These are phyloP conservation scores for Chunga burmeisteri DNA, from an alignment of 2,113 vertebrate genomes.

Conservation along the genomic window DNA sequence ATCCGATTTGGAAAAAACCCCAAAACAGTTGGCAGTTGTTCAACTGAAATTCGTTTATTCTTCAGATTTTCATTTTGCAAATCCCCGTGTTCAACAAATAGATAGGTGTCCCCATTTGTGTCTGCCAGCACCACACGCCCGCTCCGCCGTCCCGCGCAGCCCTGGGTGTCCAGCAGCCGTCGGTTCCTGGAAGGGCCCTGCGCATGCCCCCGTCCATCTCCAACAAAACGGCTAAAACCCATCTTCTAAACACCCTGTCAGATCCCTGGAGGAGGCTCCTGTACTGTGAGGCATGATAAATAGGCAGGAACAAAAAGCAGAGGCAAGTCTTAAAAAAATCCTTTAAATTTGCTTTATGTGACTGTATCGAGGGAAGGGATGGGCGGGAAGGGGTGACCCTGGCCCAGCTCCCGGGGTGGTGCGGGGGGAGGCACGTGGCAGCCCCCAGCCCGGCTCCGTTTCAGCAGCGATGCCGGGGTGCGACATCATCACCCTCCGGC, in stretches of 20 bases:
- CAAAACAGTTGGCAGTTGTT: background rate
- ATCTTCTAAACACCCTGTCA: background rate
- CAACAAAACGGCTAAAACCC: background rate
- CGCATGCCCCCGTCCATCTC: accelerated
- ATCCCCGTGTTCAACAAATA: background rate
- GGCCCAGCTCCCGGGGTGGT: background rate
- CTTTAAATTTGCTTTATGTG: background rate
- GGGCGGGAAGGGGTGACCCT: background rate
- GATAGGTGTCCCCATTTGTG: background rate
- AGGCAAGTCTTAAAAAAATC: background rate
- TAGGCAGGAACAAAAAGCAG: background rate
- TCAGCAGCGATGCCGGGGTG: accelerated
- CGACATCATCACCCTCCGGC: accelerated
- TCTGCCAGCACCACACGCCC: background rate
- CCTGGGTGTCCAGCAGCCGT: accelerated
- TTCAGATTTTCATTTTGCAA: background rate
- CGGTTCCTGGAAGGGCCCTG: background rate
- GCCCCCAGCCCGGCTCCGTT: accelerated
- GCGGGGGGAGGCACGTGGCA: background rate
- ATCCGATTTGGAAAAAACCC: background rate
- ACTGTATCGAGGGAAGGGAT: background rate
- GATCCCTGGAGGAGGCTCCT: background rate
- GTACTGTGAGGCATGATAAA: background rate
- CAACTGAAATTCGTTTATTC: background rate
- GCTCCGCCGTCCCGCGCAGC: accelerated